phyloP scores from a whole-genome alignment of 2,797 vertebrate genomes.

The Neosilurus mollespiculum region DNA sequence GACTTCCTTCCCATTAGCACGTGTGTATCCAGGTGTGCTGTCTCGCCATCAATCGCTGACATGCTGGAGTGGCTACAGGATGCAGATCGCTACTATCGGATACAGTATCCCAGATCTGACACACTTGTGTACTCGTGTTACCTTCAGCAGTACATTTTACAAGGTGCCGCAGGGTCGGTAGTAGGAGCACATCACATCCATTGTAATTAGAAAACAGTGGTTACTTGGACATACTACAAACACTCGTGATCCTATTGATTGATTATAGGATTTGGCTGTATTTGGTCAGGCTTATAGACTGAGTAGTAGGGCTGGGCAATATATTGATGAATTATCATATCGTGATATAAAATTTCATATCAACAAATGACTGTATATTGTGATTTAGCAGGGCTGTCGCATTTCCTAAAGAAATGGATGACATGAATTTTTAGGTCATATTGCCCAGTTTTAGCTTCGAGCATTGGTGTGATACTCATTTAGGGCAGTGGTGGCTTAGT shows the following conservation, averaged over 20 bases:
- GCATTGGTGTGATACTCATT: too few species aligned
- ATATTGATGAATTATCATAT: too few species aligned
- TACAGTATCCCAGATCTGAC: constrained; percentile 78
- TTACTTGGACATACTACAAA: not conserved
- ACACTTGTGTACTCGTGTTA: not conserved
- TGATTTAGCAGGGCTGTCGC: too few species aligned
- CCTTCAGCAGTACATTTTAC: not conserved
- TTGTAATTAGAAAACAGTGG: not conserved
- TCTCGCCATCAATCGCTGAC: constrained; percentile 79
- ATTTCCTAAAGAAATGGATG: too few species aligned
- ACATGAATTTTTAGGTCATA: too few species aligned
- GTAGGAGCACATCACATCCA: not conserved
- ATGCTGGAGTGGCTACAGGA: constrained; percentile 89
- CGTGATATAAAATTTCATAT: too few species aligned
- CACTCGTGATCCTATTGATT: not conserved
- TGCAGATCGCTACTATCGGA: constrained; percentile 79
- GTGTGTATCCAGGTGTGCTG: constrained; percentile 65
- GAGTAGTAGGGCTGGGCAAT: too few species aligned
- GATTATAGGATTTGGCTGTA: not conserved
- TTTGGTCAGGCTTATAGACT: not conserved
- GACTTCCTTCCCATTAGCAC: constrained; percentile 60
- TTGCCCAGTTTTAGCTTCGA: too few species aligned
- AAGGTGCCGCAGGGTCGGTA: not conserved
- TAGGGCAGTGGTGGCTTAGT: too few species aligned
- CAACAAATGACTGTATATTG: too few species aligned